phyloP scores from a whole-genome alignment of 1,140 invertebrate genomes.

The Liolophura sinensis region DNA sequence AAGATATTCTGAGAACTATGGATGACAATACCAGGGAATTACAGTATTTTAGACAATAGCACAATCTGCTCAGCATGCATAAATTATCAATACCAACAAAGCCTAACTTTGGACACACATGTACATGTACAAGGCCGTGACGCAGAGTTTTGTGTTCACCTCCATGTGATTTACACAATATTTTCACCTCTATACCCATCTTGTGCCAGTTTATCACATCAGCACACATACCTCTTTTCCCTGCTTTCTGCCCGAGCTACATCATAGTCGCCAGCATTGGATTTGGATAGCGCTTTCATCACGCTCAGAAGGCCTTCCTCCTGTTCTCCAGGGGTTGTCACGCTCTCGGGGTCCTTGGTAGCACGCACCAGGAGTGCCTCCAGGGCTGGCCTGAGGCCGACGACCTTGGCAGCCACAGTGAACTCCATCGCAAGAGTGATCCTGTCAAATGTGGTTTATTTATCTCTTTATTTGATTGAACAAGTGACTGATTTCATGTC shows the following conservation, averaged over 20 bases:
- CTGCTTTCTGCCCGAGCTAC: slow-evolving; percentile 25
- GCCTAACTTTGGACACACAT: not conserved
- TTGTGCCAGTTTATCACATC: not conserved
- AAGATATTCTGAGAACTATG: not conserved
- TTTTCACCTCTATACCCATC: not conserved
- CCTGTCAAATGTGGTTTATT: slow-evolving; percentile 58
- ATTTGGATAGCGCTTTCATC: slow-evolving; percentile 42
- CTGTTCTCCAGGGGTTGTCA: slow-evolving; percentile 35
- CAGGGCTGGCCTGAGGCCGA: slow-evolving; percentile 83
- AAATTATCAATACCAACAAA: not conserved
- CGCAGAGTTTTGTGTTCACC: not conserved
- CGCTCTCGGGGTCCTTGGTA: slow-evolving; percentile 74
- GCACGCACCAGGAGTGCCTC: slow-evolving; percentile 82
- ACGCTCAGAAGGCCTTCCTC: slow-evolving; percentile 48
- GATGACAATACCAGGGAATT: not conserved
- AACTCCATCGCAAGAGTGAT: slow-evolving; percentile 87
- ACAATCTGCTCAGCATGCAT: no score
- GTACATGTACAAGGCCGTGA: not conserved
- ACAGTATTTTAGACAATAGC: not conserved
- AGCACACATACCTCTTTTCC: slow-evolving; percentile 20
- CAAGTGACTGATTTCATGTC: not conserved
- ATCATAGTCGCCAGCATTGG: slow-evolving; percentile 38
- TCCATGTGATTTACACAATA: not conserved
- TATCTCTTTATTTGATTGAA: not conserved
- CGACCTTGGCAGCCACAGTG: slow-evolving; percentile 75